Base-by-base conservation (phyloP, 2,888 invertebrate genomes). In the Helleia helle region DNA sequence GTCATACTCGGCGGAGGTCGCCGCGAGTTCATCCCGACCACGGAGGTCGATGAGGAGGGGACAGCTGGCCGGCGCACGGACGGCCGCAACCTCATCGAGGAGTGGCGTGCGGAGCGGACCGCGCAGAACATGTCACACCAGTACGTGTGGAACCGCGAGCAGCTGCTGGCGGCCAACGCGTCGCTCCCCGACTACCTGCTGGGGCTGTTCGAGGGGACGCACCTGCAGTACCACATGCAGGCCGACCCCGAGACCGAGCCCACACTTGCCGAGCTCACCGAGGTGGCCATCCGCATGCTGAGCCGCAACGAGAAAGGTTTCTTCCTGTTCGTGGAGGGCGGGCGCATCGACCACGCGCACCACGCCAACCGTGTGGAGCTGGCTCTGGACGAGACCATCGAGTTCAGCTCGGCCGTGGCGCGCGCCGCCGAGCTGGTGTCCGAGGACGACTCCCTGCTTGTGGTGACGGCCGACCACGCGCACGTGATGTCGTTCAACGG, bases 401-500 rank as follows among this genome's bases (percentile, higher is more conserved):
- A 88, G 52, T 80, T 91, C 50, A 81, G 87, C 47, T 68, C 77
- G 6, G 87, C 91, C 25, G 70, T 89, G 15, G 30, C 24, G n/a
- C 47, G 48, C 13, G 54, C 91, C 2, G 51, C 73, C 29, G 44
- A 41, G 5, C 62, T 51, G 28, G 28, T 47, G 17, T 12, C 65
- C 36, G 67, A 68, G 7, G 70, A 87, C 1, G 91, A 93, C 37
- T 93, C 93, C 0, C 69, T 93, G 13, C 86, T 93, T 15, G 86
- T 93, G n/a, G 92, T 91, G 4, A 90, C 91, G 0, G 83, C 91
- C 0, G 92, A 92, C 69, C 92, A 92, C 59, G 87, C 90, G 0
- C 91, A 92, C 59, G 86, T 88, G 0, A 86, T 92, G 79, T 77
- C 84, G 29, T 77, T 87, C 44, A 80, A 83, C 18, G 92, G 92